Evolutionary conservation across 2,113 vertebrate species (phyloP), one percentile per base, ranked within the genome.

Genomic region (Amazona guildingii): DNA sequence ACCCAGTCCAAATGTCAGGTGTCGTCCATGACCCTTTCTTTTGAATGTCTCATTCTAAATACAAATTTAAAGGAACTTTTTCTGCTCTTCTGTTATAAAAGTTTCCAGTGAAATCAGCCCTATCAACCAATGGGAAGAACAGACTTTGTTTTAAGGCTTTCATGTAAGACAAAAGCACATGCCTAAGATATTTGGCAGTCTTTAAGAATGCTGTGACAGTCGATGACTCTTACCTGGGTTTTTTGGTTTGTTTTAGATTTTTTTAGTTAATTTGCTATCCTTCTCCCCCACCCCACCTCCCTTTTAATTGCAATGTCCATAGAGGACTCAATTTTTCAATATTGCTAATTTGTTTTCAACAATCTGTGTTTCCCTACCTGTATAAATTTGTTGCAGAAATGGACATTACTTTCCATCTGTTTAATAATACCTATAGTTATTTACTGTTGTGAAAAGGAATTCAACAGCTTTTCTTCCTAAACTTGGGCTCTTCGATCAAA

Each of bases 211-310:
- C 19, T 87, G 2, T 39, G 28, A 46, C 5, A 49, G 13, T 43
- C 23, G 41, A 21, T 4, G 82, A 10, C 11, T 59, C 39, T 72
- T 7, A 27, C 43, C 15, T 8, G 12, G 12, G 8, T 77, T 31
- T 44, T 68, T 72, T 39, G 1, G 2, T 41, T 67, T 75, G 13
- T 21, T 13, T 37, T 85, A 37, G 15, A 3, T 37, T 35, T 74
- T 83, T 69, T 28, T 66, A 35, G 18, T 39, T 29, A 75, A 52
- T 43, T 83, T 93, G 20, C 43, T 7, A 31, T 51, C 9, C 16
- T 41, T 3, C 37, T 51, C 3, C 10, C 4, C 16, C 4, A 20
- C 6, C 5, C 7, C 3, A 1, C 18, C 9, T 1, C 3, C 5
- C 21, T 41, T 55, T 59, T 78, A 68, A 69, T 17, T 51, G 19